Conservation (phyloP, 2,113 vertebrate species). For the Podocnemis expansa region DNA sequence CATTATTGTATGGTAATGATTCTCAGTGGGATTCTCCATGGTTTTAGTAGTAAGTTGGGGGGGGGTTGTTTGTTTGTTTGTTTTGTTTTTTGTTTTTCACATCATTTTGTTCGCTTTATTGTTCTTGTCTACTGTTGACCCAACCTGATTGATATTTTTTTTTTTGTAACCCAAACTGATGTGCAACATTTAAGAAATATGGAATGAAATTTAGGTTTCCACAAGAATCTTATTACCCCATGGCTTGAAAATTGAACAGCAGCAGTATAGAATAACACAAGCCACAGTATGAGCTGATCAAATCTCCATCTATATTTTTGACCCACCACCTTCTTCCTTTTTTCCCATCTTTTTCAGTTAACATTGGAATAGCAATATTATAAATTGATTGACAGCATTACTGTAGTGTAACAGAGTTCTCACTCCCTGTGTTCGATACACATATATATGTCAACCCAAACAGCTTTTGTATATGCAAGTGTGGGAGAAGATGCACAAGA, state of each 20-base stretch:
- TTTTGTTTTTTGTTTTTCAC: background rate
- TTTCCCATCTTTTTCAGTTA: background rate
- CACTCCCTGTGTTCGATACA: background rate
- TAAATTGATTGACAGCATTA: background rate
- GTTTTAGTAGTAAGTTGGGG: no score
- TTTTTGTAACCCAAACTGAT: constrained; percentile 9
- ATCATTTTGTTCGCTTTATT: background rate
- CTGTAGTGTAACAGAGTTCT: background rate
- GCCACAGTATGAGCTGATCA: background rate
- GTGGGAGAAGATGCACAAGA: background rate
- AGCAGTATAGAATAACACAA: background rate
- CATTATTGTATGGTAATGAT: background rate
- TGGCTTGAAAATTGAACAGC: constrained; percentile 36
- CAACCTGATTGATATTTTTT: background rate
- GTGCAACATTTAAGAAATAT: constrained; percentile 31
- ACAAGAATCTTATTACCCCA: constrained; percentile 24
- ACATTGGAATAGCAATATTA: background rate
- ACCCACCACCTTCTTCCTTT: background rate
- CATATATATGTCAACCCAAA: background rate
- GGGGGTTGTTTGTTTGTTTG: no score
- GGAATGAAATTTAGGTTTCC: background rate
- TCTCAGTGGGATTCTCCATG: background rate
- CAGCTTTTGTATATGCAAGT: background rate
- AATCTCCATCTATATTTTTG: background rate
- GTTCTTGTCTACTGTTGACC: background rate